Base-by-base conservation (phyloP, 1,140 invertebrate genomes). In the Notospermus geniculatus region DNA sequence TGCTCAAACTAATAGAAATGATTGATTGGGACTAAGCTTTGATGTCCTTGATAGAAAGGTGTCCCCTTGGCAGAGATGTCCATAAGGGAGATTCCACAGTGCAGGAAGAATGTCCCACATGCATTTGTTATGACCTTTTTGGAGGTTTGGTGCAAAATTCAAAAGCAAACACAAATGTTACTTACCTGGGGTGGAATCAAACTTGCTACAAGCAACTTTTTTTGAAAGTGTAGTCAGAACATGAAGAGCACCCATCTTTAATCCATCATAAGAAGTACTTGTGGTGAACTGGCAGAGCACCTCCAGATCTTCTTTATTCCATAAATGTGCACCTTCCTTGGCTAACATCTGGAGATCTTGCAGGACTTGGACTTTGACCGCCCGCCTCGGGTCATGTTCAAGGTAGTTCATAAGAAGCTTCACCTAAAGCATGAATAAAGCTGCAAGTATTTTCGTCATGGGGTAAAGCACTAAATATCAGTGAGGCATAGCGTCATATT, bases 261-360 rank as follows among this genome's bases (percentile, higher is more conserved):
- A 52, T 27, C 57, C 61, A 17, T 71, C 64, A 56, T 71, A 80
- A 9, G 75, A 68, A 11, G 84, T 84, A 63, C 80, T 80, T 59
- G 81, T 59, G 2, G 83, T 76, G 67, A 84, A 83, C 19, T 79
- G 66, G 46, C 89, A 85, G 15, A 91, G 75, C 54, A 84, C 65
- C 72, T 74, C 59, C 27, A 92, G 83, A 59, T 90, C 86, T 17
- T 84, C 81, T 57, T 85, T 83, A 1, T 88, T 89, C 92, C 92
- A 95, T 2, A 92, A 82, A 82, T 93, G 90, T 4, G 92, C 88
- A 9, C 71, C 88, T 63, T 72, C 73, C 22, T 68, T 86, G 0
- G 92, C 92, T 58, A 97, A 80, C 43, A 85, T 84, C 70, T 88
- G 86, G 25, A 97, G 83, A 57, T 92, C 87, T 29, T 87, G 82